Percentiles rank a stretch among this genome's conserved stretches.
Evolutionary conservation across 2,888 invertebrate species (phyloP).

Genomic region (Euclidia mi): DNA sequence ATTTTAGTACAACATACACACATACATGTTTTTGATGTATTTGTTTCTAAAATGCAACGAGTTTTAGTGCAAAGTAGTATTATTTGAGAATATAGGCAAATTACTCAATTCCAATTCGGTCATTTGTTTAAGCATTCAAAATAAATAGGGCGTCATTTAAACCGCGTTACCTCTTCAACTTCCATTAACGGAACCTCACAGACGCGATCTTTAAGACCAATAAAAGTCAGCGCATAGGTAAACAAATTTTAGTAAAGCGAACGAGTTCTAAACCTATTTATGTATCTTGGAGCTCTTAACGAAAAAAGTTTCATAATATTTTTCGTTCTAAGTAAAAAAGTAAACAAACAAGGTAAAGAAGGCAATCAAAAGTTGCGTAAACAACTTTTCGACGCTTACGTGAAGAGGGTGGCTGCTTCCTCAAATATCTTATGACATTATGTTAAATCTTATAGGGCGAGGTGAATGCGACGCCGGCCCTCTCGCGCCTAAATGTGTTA

Average conservation of each 20-base stretch:
- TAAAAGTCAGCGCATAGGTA: slow-evolving; percentile 65
- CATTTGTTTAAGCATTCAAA: slow-evolving; percentile 19
- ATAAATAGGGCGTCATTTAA: slow-evolving; percentile 15
- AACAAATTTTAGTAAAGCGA: slow-evolving; percentile 71
- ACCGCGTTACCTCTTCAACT: slow-evolving; percentile 16
- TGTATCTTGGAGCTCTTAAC: slow-evolving; percentile 82
- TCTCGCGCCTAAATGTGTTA: slow-evolving; percentile 62
- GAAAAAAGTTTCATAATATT: slow-evolving; percentile 86
- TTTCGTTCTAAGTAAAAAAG: slow-evolving; percentile 82
- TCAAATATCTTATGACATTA: slow-evolving; percentile 73
- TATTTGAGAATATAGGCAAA: too few relatives aligned
- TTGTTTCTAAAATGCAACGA: too few relatives aligned
- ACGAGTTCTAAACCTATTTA: slow-evolving; percentile 79
- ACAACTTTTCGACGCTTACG: slow-evolving; percentile 81
- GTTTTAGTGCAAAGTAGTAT: too few relatives aligned
- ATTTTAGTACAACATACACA: too few relatives aligned
- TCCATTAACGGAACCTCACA: slow-evolving; percentile 52
- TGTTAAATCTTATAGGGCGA: slow-evolving; percentile 67
- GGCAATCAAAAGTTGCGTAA: slow-evolving; percentile 88
- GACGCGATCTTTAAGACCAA: slow-evolving; percentile 55
- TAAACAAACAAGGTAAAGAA: slow-evolving; percentile 83
- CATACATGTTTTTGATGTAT: too few relatives aligned
- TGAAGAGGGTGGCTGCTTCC: slow-evolving; percentile 64
- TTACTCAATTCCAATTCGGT: slow-evolving; percentile 3
- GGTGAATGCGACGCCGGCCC: slow-evolving; percentile 52